phyloP scores from a whole-genome alignment of 2,113 vertebrate species.

The Engraulis encrasicolus region DNA sequence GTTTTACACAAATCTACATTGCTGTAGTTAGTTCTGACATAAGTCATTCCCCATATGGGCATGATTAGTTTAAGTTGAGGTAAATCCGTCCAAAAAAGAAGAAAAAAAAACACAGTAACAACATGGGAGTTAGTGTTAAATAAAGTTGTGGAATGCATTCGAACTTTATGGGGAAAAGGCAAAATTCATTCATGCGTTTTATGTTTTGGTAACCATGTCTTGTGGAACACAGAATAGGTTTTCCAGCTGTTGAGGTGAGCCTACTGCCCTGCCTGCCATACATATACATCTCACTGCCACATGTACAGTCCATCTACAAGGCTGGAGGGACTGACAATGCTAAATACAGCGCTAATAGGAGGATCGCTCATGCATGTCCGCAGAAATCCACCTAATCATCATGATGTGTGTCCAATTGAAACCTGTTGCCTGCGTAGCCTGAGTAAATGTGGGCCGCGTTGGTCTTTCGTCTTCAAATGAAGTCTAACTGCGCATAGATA shows the following conservation, averaged over 20 bases:
- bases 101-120: slow-evolving; percentile 31
- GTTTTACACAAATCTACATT: not conserved
- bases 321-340: slow-evolving; percentile 7
- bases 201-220: slow-evolving; percentile 29
- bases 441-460: not conserved
- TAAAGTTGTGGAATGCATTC: slow-evolving; percentile 46
- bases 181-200: slow-evolving; percentile 28
- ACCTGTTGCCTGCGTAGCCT: not conserved
- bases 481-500: too few species aligned
- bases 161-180: slow-evolving; percentile 39
- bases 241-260: slow-evolving; percentile 53
- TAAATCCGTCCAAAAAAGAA: slow-evolving; percentile 12
- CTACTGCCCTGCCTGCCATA: too few species aligned
- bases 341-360: not conserved
- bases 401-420: not conserved
- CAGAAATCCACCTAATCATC: not conserved
- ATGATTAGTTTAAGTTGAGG: slow-evolving; percentile 34
- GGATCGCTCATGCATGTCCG: not conserved
- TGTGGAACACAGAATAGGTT: slow-evolving; percentile 43
- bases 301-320: not conserved
- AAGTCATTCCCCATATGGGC: not conserved
- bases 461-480: not conserved
- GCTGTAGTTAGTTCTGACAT: not conserved
- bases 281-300: not conserved
- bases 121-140: slow-evolving; percentile 35